phyloP scores from a whole-genome alignment of 1,140 invertebrate species.

The Protaetia brevitarsis region DNA sequence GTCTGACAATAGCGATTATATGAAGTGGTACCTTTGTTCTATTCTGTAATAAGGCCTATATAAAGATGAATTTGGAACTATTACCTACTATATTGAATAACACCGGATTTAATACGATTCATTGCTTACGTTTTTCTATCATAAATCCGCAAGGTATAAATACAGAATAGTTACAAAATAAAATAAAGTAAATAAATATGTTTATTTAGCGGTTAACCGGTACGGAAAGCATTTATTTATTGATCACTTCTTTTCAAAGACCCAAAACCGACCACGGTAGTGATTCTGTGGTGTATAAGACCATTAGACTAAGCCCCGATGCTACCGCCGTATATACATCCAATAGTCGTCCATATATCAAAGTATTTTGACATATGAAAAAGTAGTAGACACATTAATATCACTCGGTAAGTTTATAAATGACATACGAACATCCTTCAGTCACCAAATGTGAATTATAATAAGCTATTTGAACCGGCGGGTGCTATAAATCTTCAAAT shows the following conservation, averaged over 20 bases:
- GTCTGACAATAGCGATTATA: neutral
- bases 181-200: neutral
- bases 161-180: neutral
- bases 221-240: constrained; percentile 19
- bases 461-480: neutral
- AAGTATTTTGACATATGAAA: constrained; percentile 42
- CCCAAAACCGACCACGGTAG: constrained; percentile 15
- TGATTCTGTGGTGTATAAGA: constrained; percentile 29
- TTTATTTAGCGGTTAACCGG: neutral
- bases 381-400: constrained; percentile 38
- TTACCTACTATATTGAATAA: too few species aligned
- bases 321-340: constrained; percentile 37
- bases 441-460: constrained; percentile 33
- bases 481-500: neutral
- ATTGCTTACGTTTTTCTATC: too few species aligned
- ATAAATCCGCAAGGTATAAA: too few species aligned
- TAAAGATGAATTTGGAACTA: too few species aligned
- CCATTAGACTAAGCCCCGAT: constrained; percentile 33
- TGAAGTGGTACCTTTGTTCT: neutral
- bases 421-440: constrained; percentile 30
- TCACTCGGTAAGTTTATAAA: constrained; percentile 35
- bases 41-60: neutral
- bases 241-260: constrained; percentile 29
- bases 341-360: constrained; percentile 34
- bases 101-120: too few species aligned